phyloP scores from a whole-genome alignment of 2,888 invertebrate genomes.

The Cryptocheilus praepositus region DNA sequence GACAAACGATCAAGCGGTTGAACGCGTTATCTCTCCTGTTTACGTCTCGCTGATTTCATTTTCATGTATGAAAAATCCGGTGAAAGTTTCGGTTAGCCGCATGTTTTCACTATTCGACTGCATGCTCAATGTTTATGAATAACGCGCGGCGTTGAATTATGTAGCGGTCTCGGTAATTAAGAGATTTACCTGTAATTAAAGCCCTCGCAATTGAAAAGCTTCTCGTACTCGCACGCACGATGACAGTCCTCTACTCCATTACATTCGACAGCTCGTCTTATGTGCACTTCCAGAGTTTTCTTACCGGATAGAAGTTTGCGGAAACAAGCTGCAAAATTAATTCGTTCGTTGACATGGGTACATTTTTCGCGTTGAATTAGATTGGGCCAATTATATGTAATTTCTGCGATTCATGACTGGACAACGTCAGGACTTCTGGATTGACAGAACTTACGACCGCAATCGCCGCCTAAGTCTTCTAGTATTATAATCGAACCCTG shows the following conservation, averaged over 20 bases:
- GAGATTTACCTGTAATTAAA: conserved; percentile 84
- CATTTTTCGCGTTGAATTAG: neutral
- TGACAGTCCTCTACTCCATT: conserved; percentile 86
- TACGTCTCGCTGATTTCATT: too few relatives aligned
- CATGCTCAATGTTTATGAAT: too few relatives aligned
- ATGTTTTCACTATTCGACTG: too few relatives aligned
- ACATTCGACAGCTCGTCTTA: conserved; percentile 82
- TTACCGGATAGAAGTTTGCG: conserved; percentile 85
- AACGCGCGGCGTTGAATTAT: too few relatives aligned
- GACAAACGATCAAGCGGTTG: too few relatives aligned
- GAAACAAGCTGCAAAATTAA: conserved; percentile 82
- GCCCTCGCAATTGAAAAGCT: conserved; percentile 86
- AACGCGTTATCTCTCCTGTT: too few relatives aligned
- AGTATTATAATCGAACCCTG: conserved; percentile 54
- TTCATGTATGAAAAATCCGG: too few relatives aligned
- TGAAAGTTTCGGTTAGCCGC: too few relatives aligned
- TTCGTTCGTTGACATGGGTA: conserved; percentile 5
- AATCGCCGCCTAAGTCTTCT: conserved; percentile 48
- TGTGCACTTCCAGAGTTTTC: conserved; percentile 82
- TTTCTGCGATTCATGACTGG: neutral
- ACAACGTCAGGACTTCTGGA: neutral
- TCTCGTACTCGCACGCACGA: conserved; percentile 84
- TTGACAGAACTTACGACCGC: conserved; percentile 50
- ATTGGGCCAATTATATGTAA: too few relatives aligned
- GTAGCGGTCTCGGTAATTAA: neutral